phyloP scores from a whole-genome alignment of 2,888 invertebrate genomes.

The Pachydiplax longipennis region DNA sequence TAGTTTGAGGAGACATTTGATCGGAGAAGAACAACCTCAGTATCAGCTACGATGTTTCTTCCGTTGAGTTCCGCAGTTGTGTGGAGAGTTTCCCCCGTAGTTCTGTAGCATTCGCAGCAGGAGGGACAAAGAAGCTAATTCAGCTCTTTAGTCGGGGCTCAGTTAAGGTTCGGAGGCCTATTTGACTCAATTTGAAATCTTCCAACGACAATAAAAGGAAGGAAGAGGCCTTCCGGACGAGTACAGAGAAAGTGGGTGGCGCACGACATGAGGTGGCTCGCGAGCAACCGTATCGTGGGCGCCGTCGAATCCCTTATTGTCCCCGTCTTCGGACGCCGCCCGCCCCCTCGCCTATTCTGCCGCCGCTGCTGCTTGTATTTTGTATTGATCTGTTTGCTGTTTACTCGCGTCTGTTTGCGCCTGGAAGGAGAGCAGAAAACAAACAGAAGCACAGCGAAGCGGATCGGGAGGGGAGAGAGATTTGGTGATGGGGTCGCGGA shows the following conservation, averaged over 20 bases:
- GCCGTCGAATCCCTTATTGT: not conserved
- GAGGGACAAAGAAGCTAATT: too few relatives aligned
- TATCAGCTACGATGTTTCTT: too few relatives aligned
- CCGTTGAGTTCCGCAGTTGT: too few relatives aligned
- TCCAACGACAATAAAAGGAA: not conserved
- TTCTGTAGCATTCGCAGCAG: too few relatives aligned
- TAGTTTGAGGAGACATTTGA: too few relatives aligned
- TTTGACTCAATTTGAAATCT: too few relatives aligned
- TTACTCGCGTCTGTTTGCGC: conserved; percentile 46
- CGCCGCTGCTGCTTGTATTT: conserved; percentile 25
- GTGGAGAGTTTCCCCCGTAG: too few relatives aligned
- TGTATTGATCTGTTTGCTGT: conserved; percentile 46
- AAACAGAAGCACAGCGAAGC: conserved; percentile 43
- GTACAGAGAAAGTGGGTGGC: not conserved
- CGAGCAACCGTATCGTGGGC: not conserved
- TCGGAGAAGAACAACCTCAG: too few relatives aligned
- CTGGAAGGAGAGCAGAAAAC: conserved; percentile 45
- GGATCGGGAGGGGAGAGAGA: not conserved
- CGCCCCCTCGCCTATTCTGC: not conserved
- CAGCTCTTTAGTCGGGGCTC: too few relatives aligned
- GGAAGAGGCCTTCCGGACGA: not conserved
- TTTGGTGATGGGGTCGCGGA: not conserved
- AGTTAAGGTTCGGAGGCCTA: too few relatives aligned
- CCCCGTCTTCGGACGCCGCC: not conserved
- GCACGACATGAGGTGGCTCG: not conserved